These are phyloP conservation scores for Drosophila birchii DNA, from an alignment of 2,888 invertebrate genomes.

Conservation along the genomic window DNA sequence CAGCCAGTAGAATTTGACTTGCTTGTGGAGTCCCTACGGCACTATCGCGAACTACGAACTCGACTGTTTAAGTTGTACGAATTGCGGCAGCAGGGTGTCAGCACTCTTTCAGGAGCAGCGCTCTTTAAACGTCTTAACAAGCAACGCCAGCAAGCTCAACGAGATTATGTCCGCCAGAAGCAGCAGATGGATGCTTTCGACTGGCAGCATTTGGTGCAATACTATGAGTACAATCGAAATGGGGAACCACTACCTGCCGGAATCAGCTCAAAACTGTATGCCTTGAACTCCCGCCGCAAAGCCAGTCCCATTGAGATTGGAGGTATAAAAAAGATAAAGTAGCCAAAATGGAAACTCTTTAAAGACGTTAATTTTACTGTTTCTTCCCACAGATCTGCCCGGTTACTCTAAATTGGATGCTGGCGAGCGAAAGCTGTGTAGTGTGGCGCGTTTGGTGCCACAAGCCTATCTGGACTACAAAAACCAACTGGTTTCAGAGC, in stretches of 20 bases:
- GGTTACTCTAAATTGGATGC: conserved; percentile 90
- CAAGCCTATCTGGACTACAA: conserved; percentile 92
- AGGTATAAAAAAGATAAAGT: conserved; percentile 49
- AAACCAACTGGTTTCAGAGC: conserved; percentile 90
- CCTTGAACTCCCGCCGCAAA: conserved; percentile 77
- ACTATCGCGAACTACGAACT: conserved; percentile 89
- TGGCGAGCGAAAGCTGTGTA: conserved; percentile 91
- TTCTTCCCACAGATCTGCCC: conserved; percentile 87
- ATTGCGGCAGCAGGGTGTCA: conserved; percentile 90
- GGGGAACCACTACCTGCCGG: conserved; percentile 60
- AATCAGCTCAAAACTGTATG: conserved; percentile 64
- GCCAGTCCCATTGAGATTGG: conserved; percentile 83
- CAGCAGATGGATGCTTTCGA: conserved; percentile 59
- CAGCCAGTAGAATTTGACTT: conserved; percentile 90
- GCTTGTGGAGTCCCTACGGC: conserved; percentile 90
- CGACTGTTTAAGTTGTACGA: conserved; percentile 87
- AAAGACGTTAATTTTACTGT: too few relatives aligned
- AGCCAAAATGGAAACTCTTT: neutral
- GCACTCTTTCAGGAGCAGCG: conserved; percentile 87
- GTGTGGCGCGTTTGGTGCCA: conserved; percentile 90
- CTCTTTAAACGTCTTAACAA: conserved; percentile 89
- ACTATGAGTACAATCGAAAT: conserved; percentile 76
- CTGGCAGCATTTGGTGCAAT: conserved; percentile 73
- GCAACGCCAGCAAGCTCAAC: conserved; percentile 82
- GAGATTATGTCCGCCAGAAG: conserved; percentile 68